Base-by-base conservation (phyloP, 2,888 invertebrate species). In the Megamerina dolium region DNA sequence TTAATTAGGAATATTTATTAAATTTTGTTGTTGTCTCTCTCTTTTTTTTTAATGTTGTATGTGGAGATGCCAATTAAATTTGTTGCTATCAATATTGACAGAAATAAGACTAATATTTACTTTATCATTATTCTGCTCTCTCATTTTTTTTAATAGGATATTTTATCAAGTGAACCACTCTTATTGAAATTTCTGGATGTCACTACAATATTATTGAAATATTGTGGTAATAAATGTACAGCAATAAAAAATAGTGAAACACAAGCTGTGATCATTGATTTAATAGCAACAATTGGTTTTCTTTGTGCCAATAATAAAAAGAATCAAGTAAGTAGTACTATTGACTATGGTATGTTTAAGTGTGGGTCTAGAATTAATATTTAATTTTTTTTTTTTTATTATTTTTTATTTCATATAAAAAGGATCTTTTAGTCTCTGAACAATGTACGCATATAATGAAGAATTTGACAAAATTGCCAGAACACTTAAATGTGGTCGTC, bases 281-380 rank as follows among this genome's bases (percentile, higher is more conserved):
- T 72, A 59, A 66, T 72, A 55, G 70, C 70, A 41, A 62, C 71
- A 42, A 49, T 72, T 51, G 70, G 71, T 46, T 72, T 70, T 61
- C 67, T 70, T 41, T 65, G 66, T 50, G 63, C 67, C 41, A 72
- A 72, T 52, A 70, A 68, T 59, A 62, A 61, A 13, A 56, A 64
- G 47, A 67, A 72, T 57, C 72, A 72, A 60, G 67, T 65, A 52
- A 53, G 51, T 43, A 9, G 3, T n/a, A n/a, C n/a, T n/a, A n/a
- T n/a, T n/a, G n/a, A n/a, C n/a, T n/a, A n/a, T n/a, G n/a, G n/a
- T n/a, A n/a, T n/a, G n/a, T n/a, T n/a, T n/a, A n/a, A n/a, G n/a
- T n/a, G n/a, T n/a, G n/a, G n/a, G n/a, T n/a, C n/a, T n/a, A n/a
- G n/a, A n/a, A n/a, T n/a, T n/a, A n/a, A n/a, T n/a, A n/a, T n/a